Conservation (phyloP, 2,797 vertebrate genomes). For the Hemibagrus guttatus region DNA sequence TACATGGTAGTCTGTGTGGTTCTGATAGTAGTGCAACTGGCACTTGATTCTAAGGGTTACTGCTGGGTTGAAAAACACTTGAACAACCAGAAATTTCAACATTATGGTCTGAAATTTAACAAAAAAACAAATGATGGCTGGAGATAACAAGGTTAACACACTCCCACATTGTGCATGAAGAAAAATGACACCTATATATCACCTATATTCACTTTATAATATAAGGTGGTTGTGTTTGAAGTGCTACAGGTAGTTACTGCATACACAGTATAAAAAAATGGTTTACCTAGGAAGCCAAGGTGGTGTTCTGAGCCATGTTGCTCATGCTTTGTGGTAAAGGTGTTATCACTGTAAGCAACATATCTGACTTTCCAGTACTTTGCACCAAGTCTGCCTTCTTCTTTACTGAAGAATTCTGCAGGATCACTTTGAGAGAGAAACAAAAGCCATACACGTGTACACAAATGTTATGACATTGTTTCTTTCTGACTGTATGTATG, state of each 20-base stretch:
- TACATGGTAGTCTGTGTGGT: background rate
- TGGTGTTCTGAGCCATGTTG: slow-evolving; percentile 67
- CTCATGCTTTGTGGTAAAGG: slow-evolving; percentile 67
- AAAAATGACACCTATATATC: too few relatives aligned
- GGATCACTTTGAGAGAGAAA: slow-evolving; percentile 68
- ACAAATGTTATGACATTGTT: background rate
- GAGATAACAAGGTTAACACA: background rate
- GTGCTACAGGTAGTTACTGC: background rate
- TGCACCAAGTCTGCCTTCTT: slow-evolving; percentile 76
- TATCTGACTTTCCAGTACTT: slow-evolving; percentile 80
- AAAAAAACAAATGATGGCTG: background rate
- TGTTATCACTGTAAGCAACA: slow-evolving; percentile 71
- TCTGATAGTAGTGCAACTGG: background rate
- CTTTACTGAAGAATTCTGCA: slow-evolving; percentile 73
- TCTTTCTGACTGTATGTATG: background rate
- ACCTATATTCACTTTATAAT: background rate
- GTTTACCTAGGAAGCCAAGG: slow-evolving; percentile 83
- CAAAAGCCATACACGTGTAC: background rate
- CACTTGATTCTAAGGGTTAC: background rate
- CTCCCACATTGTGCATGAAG: background rate
- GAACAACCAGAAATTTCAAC: background rate
- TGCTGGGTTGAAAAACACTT: background rate
- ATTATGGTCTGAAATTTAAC: background rate
- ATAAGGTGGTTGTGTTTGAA: background rate
- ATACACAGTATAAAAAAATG: background rate